Evolutionary conservation across 2,888 invertebrate species (phyloP), one percentile per base, ranked within the genome.

Genomic region (Strigamia maritima): DNA sequence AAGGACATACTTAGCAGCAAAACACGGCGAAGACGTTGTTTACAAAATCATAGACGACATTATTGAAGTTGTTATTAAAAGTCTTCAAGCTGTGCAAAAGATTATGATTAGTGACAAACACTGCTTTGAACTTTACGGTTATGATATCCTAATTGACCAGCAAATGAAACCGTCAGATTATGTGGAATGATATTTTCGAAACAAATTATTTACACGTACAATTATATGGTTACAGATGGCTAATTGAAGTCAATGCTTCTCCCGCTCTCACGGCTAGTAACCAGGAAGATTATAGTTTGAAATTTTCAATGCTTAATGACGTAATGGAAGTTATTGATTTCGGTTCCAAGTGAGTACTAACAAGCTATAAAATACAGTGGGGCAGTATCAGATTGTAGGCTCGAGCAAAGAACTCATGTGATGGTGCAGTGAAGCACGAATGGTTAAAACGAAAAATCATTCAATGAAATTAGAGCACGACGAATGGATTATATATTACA

Each of bases 81-180:
- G 89, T 81, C 83, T 90, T 76, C 86, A 88, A 81, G 88, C 88
- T 81, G 90, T 89, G 19, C 88, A 89, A 83, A 87, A 87, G 79
- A 86, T 87, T 49, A 87, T 87, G 81, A 88, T 89, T 82, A 84
- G 88, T 84, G 89, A 89, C 83, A 87, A 87, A 79, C 90, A 90
- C 83, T 90, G 90, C 81, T 90, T 90, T 84, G 90, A 90, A 83
- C 86, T 90, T 80, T 90, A 90, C 83, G 90, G 90, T 22, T 90
- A 90, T 83, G 90, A 90, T 83, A 87, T 90, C 54, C 84, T 90
- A 1, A 84, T 90, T 26, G 90, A 90, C 83, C 85, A 85, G n/a
- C 83, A 87, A 79, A 84, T 90, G 19, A 89, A 87, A 82, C 90
- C 90, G 85, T 88, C 84, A 76, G 1, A 14, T 78, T 35, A 83